A percentile compares a stretch with the other conserved stretches of the same genome.
Conservation (phyloP, 2,888 invertebrate genomes). For the Drosophila eohydei region DNA sequence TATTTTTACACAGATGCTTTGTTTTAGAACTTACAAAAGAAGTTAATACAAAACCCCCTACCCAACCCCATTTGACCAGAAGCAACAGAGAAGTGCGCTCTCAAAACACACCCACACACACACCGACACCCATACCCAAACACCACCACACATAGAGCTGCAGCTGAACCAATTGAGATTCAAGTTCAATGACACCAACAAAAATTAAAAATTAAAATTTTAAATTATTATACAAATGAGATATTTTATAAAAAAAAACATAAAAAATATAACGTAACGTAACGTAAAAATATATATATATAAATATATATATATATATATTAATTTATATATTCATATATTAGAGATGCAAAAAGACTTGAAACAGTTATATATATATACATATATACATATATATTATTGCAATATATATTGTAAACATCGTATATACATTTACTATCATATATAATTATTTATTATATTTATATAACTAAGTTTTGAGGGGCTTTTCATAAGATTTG, state of each 20-base stretch:
- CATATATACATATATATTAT: slow-evolving; percentile 56
- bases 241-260: slow-evolving; percentile 54
- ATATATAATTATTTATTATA: slow-evolving; percentile 37
- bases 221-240: slow-evolving; percentile 78
- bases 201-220: slow-evolving; percentile 58
- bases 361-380: slow-evolving; percentile 74
- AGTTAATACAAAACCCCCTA: slow-evolving; percentile 27
- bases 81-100: slow-evolving; percentile 7
- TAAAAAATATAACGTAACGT: slow-evolving; percentile 48
- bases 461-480: slow-evolving; percentile 4
- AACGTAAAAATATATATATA: slow-evolving; percentile 41
- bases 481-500: neutral
- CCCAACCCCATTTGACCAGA: slow-evolving; percentile 9
- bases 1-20: slow-evolving; percentile 74
- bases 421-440: slow-evolving; percentile 39
- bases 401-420: slow-evolving; percentile 75
- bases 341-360: slow-evolving; percentile 80
- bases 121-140: slow-evolving; percentile 2
- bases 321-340: slow-evolving; percentile 80
- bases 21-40: slow-evolving; percentile 52
- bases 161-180: slow-evolving; percentile 27
- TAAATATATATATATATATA: slow-evolving; percentile 43
- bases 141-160: neutral
- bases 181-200: slow-evolving; percentile 72
- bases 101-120: neutral